These are phyloP conservation scores for Desmophyllum pertusum DNA, from an alignment of 92 coral and sea anemone genomes.

Conservation along the genomic window DNA sequence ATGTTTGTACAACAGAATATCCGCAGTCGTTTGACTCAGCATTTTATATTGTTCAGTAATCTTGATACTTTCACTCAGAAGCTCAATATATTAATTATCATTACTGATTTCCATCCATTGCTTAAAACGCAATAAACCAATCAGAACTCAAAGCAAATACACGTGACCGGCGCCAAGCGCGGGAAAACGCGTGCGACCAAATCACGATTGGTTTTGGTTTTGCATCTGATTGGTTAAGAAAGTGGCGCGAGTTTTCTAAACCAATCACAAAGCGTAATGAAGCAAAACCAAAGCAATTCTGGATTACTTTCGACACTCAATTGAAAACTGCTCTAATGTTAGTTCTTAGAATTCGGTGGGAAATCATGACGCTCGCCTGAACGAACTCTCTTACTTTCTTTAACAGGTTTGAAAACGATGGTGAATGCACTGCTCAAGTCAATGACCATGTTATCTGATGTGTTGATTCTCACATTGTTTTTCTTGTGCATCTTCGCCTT, in stretches of 20 bases:
- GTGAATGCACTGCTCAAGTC: constrained; percentile 95
- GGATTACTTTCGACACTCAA: too few relatives aligned
- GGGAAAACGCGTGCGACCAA: too few relatives aligned
- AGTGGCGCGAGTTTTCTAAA: too few relatives aligned
- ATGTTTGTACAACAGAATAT: neutral
- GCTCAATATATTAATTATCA: neutral
- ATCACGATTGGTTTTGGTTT: too few relatives aligned
- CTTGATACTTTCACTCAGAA: neutral
- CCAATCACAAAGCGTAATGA: too few relatives aligned
- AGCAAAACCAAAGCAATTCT: too few relatives aligned
- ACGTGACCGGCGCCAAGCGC: too few relatives aligned
- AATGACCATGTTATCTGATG: constrained; percentile 94
- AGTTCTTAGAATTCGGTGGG: neutral
- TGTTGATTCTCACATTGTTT: constrained; percentile 83
- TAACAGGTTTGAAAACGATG: constrained; percentile 91
- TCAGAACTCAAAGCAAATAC: too few relatives aligned
- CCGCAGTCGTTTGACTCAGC: neutral
- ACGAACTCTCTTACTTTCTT: neutral
- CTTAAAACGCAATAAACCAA: too few relatives aligned
- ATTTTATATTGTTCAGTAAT: neutral
- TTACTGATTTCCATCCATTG: neutral
- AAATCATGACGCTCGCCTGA: neutral
- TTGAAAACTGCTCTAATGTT: too few relatives aligned
- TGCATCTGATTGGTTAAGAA: too few relatives aligned
- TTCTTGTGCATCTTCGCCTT: constrained; percentile 93